These are phyloP conservation scores for Parauchenoglanis punctatus DNA, from an alignment of 2,797 vertebrate species.

Conservation along the genomic window DNA sequence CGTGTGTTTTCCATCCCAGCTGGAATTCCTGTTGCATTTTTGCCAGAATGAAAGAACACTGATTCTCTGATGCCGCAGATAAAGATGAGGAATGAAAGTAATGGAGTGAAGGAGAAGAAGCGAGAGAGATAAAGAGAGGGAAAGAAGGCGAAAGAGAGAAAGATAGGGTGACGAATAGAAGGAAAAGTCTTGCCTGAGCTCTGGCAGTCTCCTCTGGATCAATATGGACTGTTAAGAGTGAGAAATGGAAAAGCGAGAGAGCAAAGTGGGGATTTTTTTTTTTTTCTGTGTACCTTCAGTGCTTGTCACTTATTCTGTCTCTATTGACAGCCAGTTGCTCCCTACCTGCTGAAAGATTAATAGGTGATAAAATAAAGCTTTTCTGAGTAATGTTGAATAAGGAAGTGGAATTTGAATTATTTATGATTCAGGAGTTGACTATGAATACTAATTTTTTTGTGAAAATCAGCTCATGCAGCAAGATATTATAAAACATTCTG, in stretches of 20 bases:
- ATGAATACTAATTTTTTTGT: neutral
- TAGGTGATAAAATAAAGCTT: neutral
- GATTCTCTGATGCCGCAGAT: conserved; percentile 73
- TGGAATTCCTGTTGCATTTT: conserved; percentile 75
- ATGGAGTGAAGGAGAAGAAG: conserved; percentile 12
- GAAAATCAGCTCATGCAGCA: neutral
- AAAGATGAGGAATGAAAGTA: conserved; percentile 39
- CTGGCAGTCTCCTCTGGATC: conserved; percentile 46
- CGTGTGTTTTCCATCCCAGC: conserved; percentile 57
- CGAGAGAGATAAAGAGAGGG: neutral
- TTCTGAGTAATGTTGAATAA: neutral
- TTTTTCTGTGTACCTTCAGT: neutral
- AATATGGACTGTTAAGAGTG: conserved; percentile 49
- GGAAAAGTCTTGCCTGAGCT: conserved; percentile 48
- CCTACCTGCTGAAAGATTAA: neutral
- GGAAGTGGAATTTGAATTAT: neutral
- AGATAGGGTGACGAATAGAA: conserved; percentile 40
- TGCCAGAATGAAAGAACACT: conserved; percentile 72
- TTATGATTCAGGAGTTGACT: neutral
- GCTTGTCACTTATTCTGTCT: conserved; percentile 20
- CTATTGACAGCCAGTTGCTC: conserved; percentile 1
- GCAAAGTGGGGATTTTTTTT: neutral
- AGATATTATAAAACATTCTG: neutral
- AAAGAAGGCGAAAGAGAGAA: neutral
- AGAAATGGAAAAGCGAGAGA: conserved; percentile 38